Base-by-base conservation (phyloP, 2,113 vertebrate genomes). In the Pluvialis apricaria region DNA sequence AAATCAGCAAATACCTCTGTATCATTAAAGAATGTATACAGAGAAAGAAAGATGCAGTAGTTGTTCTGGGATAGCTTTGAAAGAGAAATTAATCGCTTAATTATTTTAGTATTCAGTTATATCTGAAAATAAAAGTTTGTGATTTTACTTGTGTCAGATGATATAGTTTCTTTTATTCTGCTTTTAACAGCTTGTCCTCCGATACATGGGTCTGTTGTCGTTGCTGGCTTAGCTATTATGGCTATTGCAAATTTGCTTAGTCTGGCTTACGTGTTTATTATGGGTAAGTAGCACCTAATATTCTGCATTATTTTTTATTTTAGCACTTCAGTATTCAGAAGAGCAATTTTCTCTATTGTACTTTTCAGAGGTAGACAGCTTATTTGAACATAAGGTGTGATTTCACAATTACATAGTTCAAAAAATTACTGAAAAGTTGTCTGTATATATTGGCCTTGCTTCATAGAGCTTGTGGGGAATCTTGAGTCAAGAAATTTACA, bases 171-270 rank as follows among this genome's bases (percentile, higher is more conserved):
- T 95, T 93, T 55, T 44, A 13, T 79, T 58, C 51, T 40, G 81
- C 92, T 96, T 97, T 95, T 52, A 92, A 91, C 97, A 98, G 98
- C 89, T 25, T 98, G 98, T 77, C 80, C 94, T 69, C 96, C 97
- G 1, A 64, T 77, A 83, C 95, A 98, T 16, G 97, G 84, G 21
- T 95, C 98, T 82, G 92, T 98, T 90, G 40, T 98, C 95, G 97
- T 98, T 97, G 95, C 98, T 96, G 98, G 98, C 93, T 97, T 98
- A 97, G 97, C 96, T 94, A 92, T 98, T 97, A 92, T 97, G 91
- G 97, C 97, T 96, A 76, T 97, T 98, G 96, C 92, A 95, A 94
- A 88, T 96, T 93, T 97, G 95, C 83, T 98, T 94, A 98, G 97
- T 94, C 95, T 98, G 97, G 95, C 76, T 97, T 98, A 97, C 96